Percentiles rank a stretch among this genome's conserved stretches.
Evolutionary conservation across 2,888 invertebrate species (phyloP).

Genomic region (Lapara coniferarum): DNA sequence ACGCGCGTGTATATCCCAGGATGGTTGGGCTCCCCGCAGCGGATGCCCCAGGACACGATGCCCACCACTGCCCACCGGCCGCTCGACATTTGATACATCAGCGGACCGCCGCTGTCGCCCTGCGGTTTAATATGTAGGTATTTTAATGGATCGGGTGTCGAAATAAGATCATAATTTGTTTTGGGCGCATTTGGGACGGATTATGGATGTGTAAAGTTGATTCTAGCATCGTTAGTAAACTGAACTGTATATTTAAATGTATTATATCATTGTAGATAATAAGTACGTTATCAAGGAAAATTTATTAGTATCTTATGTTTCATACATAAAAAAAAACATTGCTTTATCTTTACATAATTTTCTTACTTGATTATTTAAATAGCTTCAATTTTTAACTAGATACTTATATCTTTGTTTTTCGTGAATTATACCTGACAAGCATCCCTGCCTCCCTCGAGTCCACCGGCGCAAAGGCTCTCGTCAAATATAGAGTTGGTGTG

Average conservation of each 20-base stretch:
- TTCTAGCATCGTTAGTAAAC: no score
- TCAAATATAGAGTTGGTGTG: slow-evolving; percentile 85
- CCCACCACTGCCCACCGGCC: slow-evolving; percentile 91
- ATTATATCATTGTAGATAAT: no score
- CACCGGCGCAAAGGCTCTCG: slow-evolving; percentile 90
- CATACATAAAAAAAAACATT: no score
- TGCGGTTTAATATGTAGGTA: slow-evolving; percentile 57
- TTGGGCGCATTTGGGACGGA: no score
- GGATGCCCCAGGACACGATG: slow-evolving; percentile 93
- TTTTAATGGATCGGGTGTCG: background rate
- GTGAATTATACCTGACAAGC: slow-evolving; percentile 89
- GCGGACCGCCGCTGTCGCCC: slow-evolving; percentile 94
- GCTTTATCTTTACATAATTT: no score
- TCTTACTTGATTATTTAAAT: no score
- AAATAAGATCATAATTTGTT: background rate
- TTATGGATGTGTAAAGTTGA: no score
- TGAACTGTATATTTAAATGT: no score
- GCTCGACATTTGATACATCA: slow-evolving; percentile 88
- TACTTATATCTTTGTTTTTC: background rate
- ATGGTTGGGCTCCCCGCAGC: slow-evolving; percentile 89
- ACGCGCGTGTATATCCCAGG: slow-evolving; percentile 93
- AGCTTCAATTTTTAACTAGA: no score
- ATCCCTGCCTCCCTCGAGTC: slow-evolving; percentile 89
- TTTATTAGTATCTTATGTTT: no score
- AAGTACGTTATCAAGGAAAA: no score